Evolutionary conservation across 2,797 vertebrate genomes (phyloP).

Genomic region (Hydrophis major): DNA sequence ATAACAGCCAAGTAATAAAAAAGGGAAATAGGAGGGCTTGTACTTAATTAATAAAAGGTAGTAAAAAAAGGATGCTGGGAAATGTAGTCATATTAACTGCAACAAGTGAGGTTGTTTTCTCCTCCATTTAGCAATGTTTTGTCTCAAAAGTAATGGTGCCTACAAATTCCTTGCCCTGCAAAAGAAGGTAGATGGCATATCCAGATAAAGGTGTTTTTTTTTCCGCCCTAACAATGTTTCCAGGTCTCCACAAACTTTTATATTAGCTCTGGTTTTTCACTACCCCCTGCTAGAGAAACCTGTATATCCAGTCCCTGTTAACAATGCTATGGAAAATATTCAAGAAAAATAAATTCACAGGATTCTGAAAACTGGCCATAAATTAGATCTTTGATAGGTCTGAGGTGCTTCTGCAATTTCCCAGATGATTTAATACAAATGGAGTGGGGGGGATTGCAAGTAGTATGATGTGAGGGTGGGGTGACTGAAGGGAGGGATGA

Average conservation of each 20-base stretch:
- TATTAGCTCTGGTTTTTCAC: conserved; percentile 17
- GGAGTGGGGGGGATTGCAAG: neutral
- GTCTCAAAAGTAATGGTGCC: rapidly evolving
- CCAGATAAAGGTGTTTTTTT: conserved; percentile 19
- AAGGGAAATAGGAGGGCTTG: neutral
- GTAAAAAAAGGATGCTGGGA: neutral
- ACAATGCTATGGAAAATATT: rapidly evolving
- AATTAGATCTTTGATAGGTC: neutral
- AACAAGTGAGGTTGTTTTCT: neutral
- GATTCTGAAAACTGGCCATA: neutral
- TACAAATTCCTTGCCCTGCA: rapidly evolving
- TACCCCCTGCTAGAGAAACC: conserved; percentile 44
- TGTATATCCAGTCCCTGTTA: conserved; percentile 61
- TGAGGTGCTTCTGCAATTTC: neutral
- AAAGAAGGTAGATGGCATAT: neutral
- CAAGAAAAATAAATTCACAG: neutral
- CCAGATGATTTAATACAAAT: neutral
- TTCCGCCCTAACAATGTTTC: neutral
- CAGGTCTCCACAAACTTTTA: neutral
- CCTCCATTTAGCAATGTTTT: neutral
- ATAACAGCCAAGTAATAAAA: neutral
- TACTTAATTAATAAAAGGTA: too few species aligned
- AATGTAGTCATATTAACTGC: neutral
- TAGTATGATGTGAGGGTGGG: neutral
- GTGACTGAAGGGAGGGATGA: neutral